Conservation (phyloP, 2,113 vertebrate genomes). For the Taurulus bubalis region DNA sequence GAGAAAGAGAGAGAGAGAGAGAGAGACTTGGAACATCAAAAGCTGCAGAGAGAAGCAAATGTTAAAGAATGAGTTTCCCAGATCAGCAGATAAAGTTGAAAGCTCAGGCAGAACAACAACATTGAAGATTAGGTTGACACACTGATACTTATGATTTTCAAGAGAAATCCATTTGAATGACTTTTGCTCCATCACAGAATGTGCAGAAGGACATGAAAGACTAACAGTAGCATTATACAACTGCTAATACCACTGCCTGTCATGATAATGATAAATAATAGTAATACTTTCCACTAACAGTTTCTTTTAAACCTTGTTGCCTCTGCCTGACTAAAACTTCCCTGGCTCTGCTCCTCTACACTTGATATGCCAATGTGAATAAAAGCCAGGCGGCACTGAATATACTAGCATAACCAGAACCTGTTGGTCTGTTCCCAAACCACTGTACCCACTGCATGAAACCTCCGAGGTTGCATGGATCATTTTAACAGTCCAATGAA, state of each 20-base stretch:
- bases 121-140: background rate
- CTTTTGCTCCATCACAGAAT: background rate
- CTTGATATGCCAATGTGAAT: constrained; percentile 19
- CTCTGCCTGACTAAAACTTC: constrained; percentile 30
- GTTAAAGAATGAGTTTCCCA: background rate
- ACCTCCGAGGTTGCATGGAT: background rate
- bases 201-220: background rate
- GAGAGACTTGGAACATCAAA: background rate
- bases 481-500: background rate
- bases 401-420: constrained; percentile 42
- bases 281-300: background rate
- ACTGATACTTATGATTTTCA: background rate
- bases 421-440: constrained; percentile 32
- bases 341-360: constrained; percentile 5
- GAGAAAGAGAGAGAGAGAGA: background rate
- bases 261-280: background rate
- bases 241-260: background rate
- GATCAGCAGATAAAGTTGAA: background rate
- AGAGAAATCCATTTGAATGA: background rate
- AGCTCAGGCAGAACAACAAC: constrained; percentile 1
- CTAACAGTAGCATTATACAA: background rate
- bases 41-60: background rate
- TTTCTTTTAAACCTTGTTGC: constrained; percentile 3
- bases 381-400: constrained; percentile 16
- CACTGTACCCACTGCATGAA: background rate